Evolutionary conservation across 1,140 invertebrate genomes (phyloP), one percentile per base, ranked within the genome.

Genomic region (Ooceraea biroi): DNA sequence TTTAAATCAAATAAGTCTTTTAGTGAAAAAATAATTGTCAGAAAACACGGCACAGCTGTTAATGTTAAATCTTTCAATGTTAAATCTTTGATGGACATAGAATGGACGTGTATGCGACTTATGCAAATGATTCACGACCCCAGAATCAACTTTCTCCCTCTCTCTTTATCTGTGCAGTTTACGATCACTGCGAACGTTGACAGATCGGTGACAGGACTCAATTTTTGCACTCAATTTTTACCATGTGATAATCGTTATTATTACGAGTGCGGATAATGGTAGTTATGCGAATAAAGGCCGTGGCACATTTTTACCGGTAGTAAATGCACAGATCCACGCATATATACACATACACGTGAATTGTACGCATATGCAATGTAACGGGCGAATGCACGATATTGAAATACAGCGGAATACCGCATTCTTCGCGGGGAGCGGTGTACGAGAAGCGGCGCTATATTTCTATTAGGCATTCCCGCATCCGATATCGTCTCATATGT

Each of bases 401-500:
- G 82, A 71, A 80, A 80, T 80, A 80, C 41, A 69, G 76, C 52
- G 76, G 50, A 19, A 30, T 36, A 36, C 65, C 65, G 25, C 65
- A 80, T 80, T 80, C 76, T 80, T 80, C 52, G 65, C 65, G 76
- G 48, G 36, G 60, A 41, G 48, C 19, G 65, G 57, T 48, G 48
- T 71, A 77, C 72, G 74, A 85, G 77, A 83, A 82, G 55, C 50
- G 73, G 69, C 55, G 69, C 78, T 85, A 88, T 83, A 84, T 82
- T 88, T 89, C 88, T 89, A 88, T 89, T 86, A 89, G 86, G 69
- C 61, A 86, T 88, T 86, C 65, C 88, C 25, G 83, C 77, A 66
- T 69, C 83, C 77, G 87, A 93, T 92, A 92, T 92, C 87, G 86
- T 92, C 89, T 93, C 93, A 93, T 94, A 93, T 93, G 91, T 93